These are phyloP conservation scores for Danio rerio DNA, from an alignment of 2,113 vertebrate genomes.

Conservation along the genomic window GRCz12tu NC_133190.1:39851501-39852000, in stretches of 20 bases:
- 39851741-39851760: not conserved
- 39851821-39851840: not conserved
- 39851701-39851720: not conserved
- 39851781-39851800: conserved; percentile 12
- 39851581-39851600: conserved; percentile 26
- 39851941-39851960: not conserved
- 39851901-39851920: not conserved
- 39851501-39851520: no score
- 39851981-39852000: not conserved
- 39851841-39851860: not conserved
- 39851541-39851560: no score
- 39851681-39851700: not conserved
- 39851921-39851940: conserved; percentile 3
- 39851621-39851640: conserved; percentile 22
- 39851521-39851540: no score
- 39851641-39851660: conserved; percentile 25
- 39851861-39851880: not conserved
- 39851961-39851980: not conserved
- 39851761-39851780: conserved; percentile 5
- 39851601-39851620: conserved; percentile 46
- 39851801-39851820: conserved; percentile 12
- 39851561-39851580: no score
- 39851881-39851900: not conserved
- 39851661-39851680: conserved; percentile 9
- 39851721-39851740: conserved; percentile 16